Conservation (phyloP, 1,140 invertebrate species). For the Melipona quadrifasciata region DNA sequence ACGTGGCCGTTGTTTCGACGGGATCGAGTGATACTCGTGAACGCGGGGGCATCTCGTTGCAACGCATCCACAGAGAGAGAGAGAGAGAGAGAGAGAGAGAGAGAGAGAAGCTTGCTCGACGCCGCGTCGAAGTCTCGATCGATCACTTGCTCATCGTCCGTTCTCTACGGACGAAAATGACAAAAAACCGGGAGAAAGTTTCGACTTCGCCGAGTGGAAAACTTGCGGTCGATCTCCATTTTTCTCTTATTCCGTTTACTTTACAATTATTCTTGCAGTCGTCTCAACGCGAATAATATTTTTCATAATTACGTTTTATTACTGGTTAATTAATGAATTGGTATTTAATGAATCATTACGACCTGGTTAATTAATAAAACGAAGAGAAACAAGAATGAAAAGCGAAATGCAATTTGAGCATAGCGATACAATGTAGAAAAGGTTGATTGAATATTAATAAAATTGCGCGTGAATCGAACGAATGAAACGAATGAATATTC, state of each 20-base stretch:
- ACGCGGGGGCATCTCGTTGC: conserved; percentile 1
- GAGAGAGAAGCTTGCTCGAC: not conserved
- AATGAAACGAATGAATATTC: not conserved
- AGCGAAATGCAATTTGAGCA: too few species aligned
- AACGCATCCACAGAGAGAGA: not conserved
- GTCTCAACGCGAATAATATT: not conserved
- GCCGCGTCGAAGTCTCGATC: not conserved
- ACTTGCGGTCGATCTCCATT: too few species aligned
- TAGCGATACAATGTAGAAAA: too few species aligned
- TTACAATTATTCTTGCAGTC: not conserved
- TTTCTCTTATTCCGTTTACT: not conserved
- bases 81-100: too few species aligned
- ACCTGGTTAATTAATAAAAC: too few species aligned
- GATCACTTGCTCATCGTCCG: not conserved
- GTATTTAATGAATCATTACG: too few species aligned
- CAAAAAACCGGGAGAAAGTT: not conserved
- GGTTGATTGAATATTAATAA: not conserved
- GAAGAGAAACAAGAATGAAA: too few species aligned
- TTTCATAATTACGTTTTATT: too few species aligned
- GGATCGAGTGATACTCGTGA: not conserved
- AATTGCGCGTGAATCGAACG: not conserved
- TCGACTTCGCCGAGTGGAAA: not conserved
- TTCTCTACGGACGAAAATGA: not conserved
- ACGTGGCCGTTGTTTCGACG: conserved; percentile 8
- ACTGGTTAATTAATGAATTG: too few species aligned